phyloP scores from a whole-genome alignment of 1,140 invertebrate genomes.

The Pseudomyrmex pallidus region DNA sequence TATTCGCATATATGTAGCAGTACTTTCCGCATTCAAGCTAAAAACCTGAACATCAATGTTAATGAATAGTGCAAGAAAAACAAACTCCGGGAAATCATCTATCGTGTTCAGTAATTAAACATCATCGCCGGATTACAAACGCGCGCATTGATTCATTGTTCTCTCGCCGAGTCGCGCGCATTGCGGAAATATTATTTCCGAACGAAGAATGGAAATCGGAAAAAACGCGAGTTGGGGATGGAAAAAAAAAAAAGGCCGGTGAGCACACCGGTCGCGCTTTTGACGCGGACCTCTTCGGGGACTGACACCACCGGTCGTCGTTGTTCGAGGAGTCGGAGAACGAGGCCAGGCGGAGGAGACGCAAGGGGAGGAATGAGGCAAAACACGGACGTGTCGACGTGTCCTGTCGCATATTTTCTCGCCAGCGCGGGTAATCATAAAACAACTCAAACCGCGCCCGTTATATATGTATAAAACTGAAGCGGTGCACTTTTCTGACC shows the following conservation, averaged over 20 bases:
- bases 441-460: slow-evolving; percentile 69
- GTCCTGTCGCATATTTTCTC: slow-evolving; percentile 67
- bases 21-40: slow-evolving; percentile 36
- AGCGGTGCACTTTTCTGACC: slow-evolving; percentile 73
- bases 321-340: slow-evolving; percentile 41
- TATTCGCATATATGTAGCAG: not conserved
- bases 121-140: slow-evolving; percentile 6
- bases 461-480: slow-evolving; percentile 74
- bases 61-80: slow-evolving; percentile 55
- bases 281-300: slow-evolving; percentile 58
- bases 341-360: not conserved
- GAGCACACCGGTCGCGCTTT: slow-evolving; percentile 38
- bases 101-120: slow-evolving; percentile 34
- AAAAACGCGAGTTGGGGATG: not conserved
- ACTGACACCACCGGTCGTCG: slow-evolving; percentile 46
- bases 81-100: not conserved
- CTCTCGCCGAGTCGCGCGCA: not conserved
- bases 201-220: slow-evolving; percentile 9
- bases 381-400: slow-evolving; percentile 54
- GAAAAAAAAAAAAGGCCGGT: slow-evolving; percentile 21
- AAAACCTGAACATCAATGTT: slow-evolving; percentile 49
- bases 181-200: not conserved
- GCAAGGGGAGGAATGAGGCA: slow-evolving; percentile 2
- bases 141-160: not conserved
- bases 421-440: slow-evolving; percentile 69